A percentile compares a stretch with the other conserved stretches of the same genome.
Conservation (phyloP, 2,113 vertebrate genomes). For the Cervus canadensis region DNA sequence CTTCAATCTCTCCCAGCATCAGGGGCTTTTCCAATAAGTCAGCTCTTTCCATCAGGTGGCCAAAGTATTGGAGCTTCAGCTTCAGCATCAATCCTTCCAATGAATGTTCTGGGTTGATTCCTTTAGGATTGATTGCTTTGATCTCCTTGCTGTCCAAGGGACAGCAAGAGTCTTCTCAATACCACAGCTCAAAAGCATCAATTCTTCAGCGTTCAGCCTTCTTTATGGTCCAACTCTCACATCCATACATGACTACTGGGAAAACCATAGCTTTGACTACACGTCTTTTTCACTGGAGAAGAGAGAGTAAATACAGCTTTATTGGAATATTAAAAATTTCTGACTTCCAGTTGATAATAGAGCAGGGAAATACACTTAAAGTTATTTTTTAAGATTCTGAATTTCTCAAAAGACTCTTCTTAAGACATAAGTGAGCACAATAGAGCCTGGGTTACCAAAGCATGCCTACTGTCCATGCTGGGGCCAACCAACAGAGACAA, state of each 20-base stretch:
- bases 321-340: background rate
- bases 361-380: background rate
- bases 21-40: background rate
- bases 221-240: background rate
- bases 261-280: background rate
- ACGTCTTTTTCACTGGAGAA: background rate
- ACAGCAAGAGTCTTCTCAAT: background rate
- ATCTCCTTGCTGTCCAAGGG: background rate
- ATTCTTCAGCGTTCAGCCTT: background rate
- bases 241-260: background rate
- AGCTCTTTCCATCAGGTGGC: background rate
- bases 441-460: background rate
- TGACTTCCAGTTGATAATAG: background rate
- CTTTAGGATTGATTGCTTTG: background rate
- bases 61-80: background rate
- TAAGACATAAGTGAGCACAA: background rate
- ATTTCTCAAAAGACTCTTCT: background rate
- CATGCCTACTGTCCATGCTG: background rate
- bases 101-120: background rate
- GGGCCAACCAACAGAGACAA: background rate
- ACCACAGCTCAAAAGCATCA: background rate
- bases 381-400: background rate
- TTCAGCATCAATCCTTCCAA: background rate
- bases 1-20: background rate
- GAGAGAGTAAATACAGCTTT: background rate